Evolutionary conservation across 1,140 invertebrate species (phyloP).

Genomic region (Plectrocnemia conspersa): DNA sequence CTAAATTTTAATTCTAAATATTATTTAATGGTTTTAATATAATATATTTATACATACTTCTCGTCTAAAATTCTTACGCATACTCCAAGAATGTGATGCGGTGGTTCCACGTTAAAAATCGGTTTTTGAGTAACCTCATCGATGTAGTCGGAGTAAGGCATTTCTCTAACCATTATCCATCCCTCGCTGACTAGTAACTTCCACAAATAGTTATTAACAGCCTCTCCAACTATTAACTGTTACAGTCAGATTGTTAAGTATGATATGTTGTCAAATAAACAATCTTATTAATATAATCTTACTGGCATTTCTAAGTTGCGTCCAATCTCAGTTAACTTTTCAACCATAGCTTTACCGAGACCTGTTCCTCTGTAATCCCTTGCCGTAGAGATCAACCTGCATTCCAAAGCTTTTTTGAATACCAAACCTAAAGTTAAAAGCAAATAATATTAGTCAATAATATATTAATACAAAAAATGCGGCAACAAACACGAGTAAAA

Average conservation of each 20-base stretch:
- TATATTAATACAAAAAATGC: too few relatives aligned
- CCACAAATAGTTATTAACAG: conserved; percentile 32
- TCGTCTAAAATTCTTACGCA: conserved; percentile 31
- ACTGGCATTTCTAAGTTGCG: conserved; percentile 27
- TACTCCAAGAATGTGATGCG: conserved; percentile 32
- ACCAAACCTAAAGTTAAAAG: conserved; percentile 26
- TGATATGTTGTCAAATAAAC: neutral
- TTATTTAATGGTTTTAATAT: neutral
- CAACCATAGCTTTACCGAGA: conserved; percentile 30
- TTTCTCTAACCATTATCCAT: conserved; percentile 32
- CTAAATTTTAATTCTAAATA: neutral
- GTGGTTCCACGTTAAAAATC: conserved; percentile 28
- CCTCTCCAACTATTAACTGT: conserved; percentile 30
- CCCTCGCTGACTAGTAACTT: conserved; percentile 20
- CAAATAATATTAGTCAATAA: conserved; percentile 3
- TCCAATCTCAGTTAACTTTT: conserved; percentile 27
- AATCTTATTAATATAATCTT: neutral
- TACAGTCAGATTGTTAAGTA: neutral
- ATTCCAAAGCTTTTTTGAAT: conserved; percentile 33
- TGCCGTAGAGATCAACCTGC: conserved; percentile 25
- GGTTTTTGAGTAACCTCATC: conserved; percentile 30
- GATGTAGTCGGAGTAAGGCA: conserved; percentile 32
- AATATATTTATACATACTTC: conserved; percentile 7
- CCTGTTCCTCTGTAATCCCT: conserved; percentile 30
- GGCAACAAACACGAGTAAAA: too few relatives aligned